Evolutionary conservation across 92 coral and sea anemone species (phyloP), one percentile per base, ranked within the genome.

Genomic region (Porites lobata): DNA sequence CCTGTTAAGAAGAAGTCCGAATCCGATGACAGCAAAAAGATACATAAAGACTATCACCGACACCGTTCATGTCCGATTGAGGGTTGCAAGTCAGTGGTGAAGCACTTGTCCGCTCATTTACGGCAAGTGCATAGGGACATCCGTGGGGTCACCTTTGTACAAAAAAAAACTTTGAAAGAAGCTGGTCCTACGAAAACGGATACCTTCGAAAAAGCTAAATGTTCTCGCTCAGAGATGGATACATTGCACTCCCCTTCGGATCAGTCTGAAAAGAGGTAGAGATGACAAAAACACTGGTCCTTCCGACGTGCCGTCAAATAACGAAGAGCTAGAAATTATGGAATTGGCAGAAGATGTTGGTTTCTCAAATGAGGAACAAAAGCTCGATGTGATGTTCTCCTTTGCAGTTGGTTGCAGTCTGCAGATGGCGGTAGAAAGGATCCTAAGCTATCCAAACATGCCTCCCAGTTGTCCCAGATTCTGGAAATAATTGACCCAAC

Each of bases 361-460:
- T 17, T 78, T 57, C 19, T 47, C 72, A 61, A 78, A 63, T 19
- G 83, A 5, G 13, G 72, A 78, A 64, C 22, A 63, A 3, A 20
- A 78, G 51, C 63, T 78, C 3, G 11, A 7, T 47, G 83, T 78
- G n/a, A 14, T 78, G 43, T 14, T 17, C 72, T 63, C 83, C 59
- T 88, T 54, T 59, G 69, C 64, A 9, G 32, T 11, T 86, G 90
- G 93, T 52, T 90, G 77, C 63, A n/a, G 61, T 75, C 91, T 17
- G 89, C 87, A 18, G 91, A 90, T 65, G 87, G 91, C n/a, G 91
- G 91, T 0, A 86, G 73, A 70, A 72, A 68, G 14, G 87, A 79
- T 20, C 14, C 53, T 9, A 86, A 90, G 81, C 38, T 85, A 21
- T 77, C 85, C 19, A 86, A 90, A 57, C 93, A 90, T 65, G 80